phyloP scores from a whole-genome alignment of 2,797 vertebrate genomes.

The Myotis planiceps region DNA sequence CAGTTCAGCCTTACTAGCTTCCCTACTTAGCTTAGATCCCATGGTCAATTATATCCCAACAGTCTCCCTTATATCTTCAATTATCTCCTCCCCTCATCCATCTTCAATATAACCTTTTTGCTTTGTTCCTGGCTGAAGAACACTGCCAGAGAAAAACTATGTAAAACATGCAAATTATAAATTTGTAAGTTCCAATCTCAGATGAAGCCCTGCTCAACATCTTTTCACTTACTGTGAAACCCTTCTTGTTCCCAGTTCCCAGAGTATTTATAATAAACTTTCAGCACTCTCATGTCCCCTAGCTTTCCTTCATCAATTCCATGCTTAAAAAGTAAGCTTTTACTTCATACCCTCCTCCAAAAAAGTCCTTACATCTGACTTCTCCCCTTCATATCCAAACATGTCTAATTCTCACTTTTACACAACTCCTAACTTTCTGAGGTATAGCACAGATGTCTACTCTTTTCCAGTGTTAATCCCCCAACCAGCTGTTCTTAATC shows the following conservation, averaged over 20 bases:
- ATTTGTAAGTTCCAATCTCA: background rate
- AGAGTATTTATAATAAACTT: background rate
- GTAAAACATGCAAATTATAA: constrained; percentile 21
- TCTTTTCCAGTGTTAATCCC: constrained; percentile 8
- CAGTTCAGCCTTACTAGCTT: background rate
- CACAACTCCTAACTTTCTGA: background rate
- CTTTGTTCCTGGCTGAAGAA: constrained; percentile 29
- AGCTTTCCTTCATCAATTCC: background rate
- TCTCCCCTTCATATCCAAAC: background rate
- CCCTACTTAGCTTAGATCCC: background rate
- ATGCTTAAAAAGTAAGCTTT: constrained; percentile 40
- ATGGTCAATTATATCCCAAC: constrained; percentile 2
- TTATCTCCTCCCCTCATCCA: background rate
- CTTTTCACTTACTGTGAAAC: constrained; percentile 5
- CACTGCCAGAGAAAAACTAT: constrained; percentile 26
- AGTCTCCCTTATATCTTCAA: background rate
- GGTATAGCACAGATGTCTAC: background rate
- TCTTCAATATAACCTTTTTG: constrained; percentile 21
- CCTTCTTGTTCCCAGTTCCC: background rate
- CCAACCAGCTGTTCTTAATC: background rate
- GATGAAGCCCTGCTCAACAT: background rate
- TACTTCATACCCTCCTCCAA: background rate
- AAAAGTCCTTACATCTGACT: background rate
- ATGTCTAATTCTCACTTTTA: background rate
- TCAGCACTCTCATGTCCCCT: background rate